Base-by-base conservation (phyloP, 2,797 vertebrate genomes). In the Monodelphis domestica region DNA sequence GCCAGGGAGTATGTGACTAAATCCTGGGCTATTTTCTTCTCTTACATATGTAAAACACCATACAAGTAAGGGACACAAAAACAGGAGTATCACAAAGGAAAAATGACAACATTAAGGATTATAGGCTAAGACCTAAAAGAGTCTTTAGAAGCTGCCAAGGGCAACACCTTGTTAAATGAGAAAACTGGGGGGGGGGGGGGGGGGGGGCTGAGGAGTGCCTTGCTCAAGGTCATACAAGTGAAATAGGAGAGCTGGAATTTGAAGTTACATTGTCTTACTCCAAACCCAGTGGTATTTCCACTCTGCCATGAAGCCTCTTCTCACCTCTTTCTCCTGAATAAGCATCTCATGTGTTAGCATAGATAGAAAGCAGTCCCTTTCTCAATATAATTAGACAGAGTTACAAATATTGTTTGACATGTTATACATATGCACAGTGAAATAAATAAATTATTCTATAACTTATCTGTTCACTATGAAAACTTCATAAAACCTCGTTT, bases 121-220 rank as follows among this genome's bases (percentile, higher is more conserved):
- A 45, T 26, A 84, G 38, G 84, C 38, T 50, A 26, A 84, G 9
- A 10, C 21, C 21, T 10, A 45, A 24, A 84, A 45, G 38, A 12
- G 30, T 78, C 38, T 78, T 78, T 78, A 78, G 38, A 78, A 78
- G 30, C 59, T n/a, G 63, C 59, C 38, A 45, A 57, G 56, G 24
- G 29, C 26, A 56, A 30, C 10, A 15, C 63, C 38, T 87, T 38
- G 54, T 93, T 63, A 90, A 14, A 29, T 89, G 78, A 89, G 24
- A 26, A 95, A 95, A 95, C 53, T 30, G 88, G 90, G 54, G n/a
- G n/a, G n/a, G n/a, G n/a, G n/a, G 29, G 4, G n/a, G n/a, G n/a
- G n/a, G n/a, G n/a, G n/a, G 29, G 4, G n/a, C 33, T 89, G 30
- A 88, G 33, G 53, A 4, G 33, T 38, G n/a, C 26, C 17, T 84